Base-by-base conservation (phyloP, 2,797 vertebrate species). In the Erpetoichthys calabaricus region DNA sequence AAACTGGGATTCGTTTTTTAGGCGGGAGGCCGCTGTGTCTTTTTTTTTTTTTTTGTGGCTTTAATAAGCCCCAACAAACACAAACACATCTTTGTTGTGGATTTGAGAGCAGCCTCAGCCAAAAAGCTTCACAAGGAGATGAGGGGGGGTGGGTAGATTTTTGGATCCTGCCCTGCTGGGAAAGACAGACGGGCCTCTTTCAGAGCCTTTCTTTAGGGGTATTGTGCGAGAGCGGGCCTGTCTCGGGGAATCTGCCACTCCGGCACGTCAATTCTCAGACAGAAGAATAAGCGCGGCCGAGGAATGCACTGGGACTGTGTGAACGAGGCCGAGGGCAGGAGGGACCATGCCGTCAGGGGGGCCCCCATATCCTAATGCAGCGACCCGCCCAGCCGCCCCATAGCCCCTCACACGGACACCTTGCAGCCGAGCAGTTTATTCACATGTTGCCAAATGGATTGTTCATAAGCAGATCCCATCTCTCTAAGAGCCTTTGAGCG, bases 181-280 rank as follows among this genome's bases (percentile, higher is more conserved):
- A 54, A 82, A 81, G 80, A 86, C 80, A 67, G 82, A 84, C 83
- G 83, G 80, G 72, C 80, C 81, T 84, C 81, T 84, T 83, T 86
- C 80, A 80, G 61, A 78, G 72, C 72, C 72, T 53, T 7, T 56
- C 50, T 25, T 57, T 59, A 25, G 43, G 54, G 60, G 58, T 63
- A 54, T 54, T 54, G 53, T 54, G 53, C 8, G 41, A 25, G 53
- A 54, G 53, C 7, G 53, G 44, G 53, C 41, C 53, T 43, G 41
- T 51, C 41, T 9, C 50, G 41, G 50, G 50, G 50, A 25, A 4
- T 49, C 56, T 5, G 9, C 8, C 42, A 3, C 9, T 57, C 44
- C 5, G 2, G 41, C 46, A 8, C n/a, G 3, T 3, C 7, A 8
- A 8, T 6, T 5, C 3, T n/a, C 5, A 51, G n/a, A 42, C 5